phyloP scores from a whole-genome alignment of 2,888 invertebrate genomes.

The Achlya flavicornis region DNA sequence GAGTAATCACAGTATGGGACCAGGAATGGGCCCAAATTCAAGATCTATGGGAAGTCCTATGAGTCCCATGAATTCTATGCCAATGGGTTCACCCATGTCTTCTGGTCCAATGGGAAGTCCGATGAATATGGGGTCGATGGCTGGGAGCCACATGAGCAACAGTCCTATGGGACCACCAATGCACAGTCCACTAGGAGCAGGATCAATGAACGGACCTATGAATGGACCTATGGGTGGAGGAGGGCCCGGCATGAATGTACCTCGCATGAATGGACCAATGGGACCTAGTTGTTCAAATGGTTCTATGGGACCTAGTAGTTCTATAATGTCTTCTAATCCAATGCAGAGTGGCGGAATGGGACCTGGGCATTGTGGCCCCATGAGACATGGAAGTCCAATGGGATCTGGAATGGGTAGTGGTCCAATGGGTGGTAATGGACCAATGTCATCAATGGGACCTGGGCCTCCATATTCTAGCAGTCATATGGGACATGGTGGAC shows the following conservation, averaged over 20 bases:
- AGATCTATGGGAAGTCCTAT: slow-evolving; percentile 89
- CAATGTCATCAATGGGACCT: slow-evolving; percentile 78
- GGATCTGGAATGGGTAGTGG: slow-evolving; percentile 83
- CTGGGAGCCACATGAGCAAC: slow-evolving; percentile 86
- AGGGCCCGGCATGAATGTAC: slow-evolving; percentile 83
- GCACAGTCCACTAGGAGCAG: slow-evolving; percentile 87
- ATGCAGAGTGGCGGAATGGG: slow-evolving; percentile 81
- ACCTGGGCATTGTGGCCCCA: slow-evolving; percentile 80
- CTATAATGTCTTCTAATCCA: slow-evolving; percentile 82
- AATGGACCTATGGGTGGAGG: slow-evolving; percentile 85
- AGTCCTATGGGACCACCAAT: slow-evolving; percentile 90
- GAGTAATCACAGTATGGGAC: slow-evolving; percentile 86
- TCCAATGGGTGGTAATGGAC: slow-evolving; percentile 82
- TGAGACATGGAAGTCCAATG: slow-evolving; percentile 83
- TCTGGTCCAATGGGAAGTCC: slow-evolving; percentile 89
- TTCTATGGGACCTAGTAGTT: slow-evolving; percentile 81
- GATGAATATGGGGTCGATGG: slow-evolving; percentile 87
- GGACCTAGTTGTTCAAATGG: slow-evolving; percentile 83
- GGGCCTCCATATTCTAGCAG: slow-evolving; percentile 77
- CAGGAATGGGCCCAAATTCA: slow-evolving; percentile 81
- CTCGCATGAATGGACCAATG: slow-evolving; percentile 83
- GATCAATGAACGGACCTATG: slow-evolving; percentile 82
- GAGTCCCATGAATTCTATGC: slow-evolving; percentile 89
- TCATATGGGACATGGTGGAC: slow-evolving; percentile 81
- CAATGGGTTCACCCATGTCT: slow-evolving; percentile 88